phyloP scores from a whole-genome alignment of 2,113 vertebrate genomes.

The Patagioenas fasciata region DNA sequence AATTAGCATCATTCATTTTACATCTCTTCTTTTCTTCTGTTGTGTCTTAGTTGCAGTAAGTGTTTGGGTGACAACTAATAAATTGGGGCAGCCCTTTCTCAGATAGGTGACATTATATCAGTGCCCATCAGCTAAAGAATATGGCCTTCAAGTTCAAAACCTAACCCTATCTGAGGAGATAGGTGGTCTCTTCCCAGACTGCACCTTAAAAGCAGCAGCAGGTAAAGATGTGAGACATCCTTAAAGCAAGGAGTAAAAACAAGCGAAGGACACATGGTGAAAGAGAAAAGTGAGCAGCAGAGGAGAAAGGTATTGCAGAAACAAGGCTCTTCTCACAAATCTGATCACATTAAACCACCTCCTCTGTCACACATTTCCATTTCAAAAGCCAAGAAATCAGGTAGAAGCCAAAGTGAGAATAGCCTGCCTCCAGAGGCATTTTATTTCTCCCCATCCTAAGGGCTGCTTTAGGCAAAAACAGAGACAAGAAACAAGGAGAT shows the following conservation, averaged over 20 bases:
- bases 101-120: not conserved
- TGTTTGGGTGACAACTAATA: not conserved
- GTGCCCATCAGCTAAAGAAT: not conserved
- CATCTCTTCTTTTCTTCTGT: not conserved
- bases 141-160: not conserved
- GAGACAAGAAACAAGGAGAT: not conserved
- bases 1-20: not conserved
- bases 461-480: not conserved
- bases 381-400: not conserved
- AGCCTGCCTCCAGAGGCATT: not conserved
- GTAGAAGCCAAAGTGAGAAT: not conserved
- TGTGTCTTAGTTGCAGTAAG: not conserved
- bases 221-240: not conserved
- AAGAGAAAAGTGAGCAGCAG: not conserved
- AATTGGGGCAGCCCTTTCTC: not conserved
- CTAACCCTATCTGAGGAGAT: not conserved
- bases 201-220: not conserved
- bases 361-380: not conserved
- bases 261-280: not conserved
- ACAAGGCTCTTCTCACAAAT: not conserved
- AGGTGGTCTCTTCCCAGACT: not conserved
- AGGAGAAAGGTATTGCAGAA: not conserved
- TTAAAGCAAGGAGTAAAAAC: not conserved
- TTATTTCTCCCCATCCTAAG: not conserved
- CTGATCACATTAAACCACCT: not conserved